Conservation (phyloP, 2,797 vertebrate genomes). For the Lepus townsendii region DNA sequence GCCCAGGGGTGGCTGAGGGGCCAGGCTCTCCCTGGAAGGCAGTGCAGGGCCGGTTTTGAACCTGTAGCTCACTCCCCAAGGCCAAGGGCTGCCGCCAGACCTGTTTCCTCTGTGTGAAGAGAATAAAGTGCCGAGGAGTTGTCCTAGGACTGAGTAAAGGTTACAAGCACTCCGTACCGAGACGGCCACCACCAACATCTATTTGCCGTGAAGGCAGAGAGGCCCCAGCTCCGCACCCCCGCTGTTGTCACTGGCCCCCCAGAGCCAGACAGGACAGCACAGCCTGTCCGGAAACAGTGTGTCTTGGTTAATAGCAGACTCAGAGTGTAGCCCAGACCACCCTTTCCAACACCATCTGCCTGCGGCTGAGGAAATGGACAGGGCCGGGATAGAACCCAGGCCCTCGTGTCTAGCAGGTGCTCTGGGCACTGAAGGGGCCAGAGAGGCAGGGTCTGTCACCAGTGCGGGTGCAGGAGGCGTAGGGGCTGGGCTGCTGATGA, state of each 20-base stretch:
- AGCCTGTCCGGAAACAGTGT: background rate
- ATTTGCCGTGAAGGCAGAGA: no score
- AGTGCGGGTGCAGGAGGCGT: background rate
- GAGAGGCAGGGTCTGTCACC: background rate
- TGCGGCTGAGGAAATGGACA: rapidly evolving
- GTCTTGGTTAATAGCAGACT: background rate
- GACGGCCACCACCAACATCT: no score
- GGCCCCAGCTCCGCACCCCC: no score
- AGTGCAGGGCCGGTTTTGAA: background rate
- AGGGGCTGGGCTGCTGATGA: rapidly evolving
- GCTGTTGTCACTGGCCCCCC: no score
- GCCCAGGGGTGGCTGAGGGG: background rate
- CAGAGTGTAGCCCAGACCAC: rapidly evolving
- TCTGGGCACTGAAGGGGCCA: no score
- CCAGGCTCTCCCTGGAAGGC: background rate
- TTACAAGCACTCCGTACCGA: background rate
- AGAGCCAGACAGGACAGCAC: background rate
- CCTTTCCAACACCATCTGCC: background rate
- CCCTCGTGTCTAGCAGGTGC: background rate
- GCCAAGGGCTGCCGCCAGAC: background rate
- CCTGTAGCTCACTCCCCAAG: background rate
- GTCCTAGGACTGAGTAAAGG: background rate
- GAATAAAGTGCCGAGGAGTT: background rate
- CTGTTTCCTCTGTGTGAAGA: background rate
- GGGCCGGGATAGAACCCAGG: background rate